phyloP scores from a whole-genome alignment of 2,797 vertebrate genomes.

The Crenichthys baileyi region DNA sequence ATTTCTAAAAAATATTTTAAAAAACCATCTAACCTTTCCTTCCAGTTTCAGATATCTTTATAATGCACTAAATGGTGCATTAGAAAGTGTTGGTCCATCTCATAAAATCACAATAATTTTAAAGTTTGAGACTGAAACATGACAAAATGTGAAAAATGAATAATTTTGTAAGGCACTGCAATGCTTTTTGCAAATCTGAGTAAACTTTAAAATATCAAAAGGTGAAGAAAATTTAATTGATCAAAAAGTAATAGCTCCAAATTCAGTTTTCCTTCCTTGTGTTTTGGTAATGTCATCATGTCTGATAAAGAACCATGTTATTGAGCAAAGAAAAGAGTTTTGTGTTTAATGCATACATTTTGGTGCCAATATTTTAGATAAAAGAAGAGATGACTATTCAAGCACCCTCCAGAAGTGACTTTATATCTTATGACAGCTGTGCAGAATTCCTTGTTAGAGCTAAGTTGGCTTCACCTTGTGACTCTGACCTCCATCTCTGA shows the following conservation, averaged over 20 bases:
- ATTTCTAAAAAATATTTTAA: not conserved
- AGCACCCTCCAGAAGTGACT: constrained; percentile 54
- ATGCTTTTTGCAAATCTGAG: constrained; percentile 10
- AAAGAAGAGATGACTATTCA: constrained; percentile 52
- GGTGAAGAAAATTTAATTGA: constrained; percentile 46
- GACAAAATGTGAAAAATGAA: not conserved
- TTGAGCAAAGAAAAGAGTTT: constrained; percentile 22
- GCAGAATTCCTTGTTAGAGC: constrained; percentile 66
- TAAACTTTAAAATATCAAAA: constrained; percentile 60
- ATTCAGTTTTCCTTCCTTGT: constrained; percentile 18
- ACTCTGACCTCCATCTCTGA: constrained; percentile 58
- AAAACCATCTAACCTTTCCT: not conserved
- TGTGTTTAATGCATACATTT: constrained; percentile 11
- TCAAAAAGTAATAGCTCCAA: constrained; percentile 40
- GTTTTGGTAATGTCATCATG: constrained; percentile 6
- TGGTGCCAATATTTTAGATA: constrained; percentile 42
- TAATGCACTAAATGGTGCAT: too few relatives aligned
- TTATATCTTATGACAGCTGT: constrained; percentile 71
- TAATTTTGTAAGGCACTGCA: not conserved
- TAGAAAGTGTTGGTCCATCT: not conserved
- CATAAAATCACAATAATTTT: not conserved
- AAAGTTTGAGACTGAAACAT: not conserved
- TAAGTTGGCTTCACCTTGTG: constrained; percentile 67
- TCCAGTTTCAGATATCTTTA: not conserved
- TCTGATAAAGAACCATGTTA: constrained; percentile 28